Conservation (phyloP, 2,797 vertebrate species). For the Helicolenus hilgendorfi region DNA sequence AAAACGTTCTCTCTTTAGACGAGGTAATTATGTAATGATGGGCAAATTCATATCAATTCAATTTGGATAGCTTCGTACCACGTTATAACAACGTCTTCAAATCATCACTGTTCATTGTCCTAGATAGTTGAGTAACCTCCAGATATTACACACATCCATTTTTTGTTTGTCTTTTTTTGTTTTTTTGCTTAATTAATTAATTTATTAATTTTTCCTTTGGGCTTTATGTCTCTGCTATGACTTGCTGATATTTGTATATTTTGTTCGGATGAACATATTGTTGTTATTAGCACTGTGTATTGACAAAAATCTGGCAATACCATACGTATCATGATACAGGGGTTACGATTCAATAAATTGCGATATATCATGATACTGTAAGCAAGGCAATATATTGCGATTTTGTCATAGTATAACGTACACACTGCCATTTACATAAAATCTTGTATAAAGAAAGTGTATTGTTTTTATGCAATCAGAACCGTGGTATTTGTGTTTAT, state of each 20-base stretch:
- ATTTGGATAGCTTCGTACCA: background rate
- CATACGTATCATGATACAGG: no score
- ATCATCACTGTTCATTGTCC: background rate
- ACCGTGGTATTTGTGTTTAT: no score
- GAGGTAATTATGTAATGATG: background rate
- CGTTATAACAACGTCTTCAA: background rate
- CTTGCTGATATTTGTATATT: background rate
- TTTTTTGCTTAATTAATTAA: no score
- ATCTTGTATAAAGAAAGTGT: accelerated
- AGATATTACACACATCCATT: background rate
- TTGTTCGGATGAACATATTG: background rate
- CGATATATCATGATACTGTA: no score
- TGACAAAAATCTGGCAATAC: accelerated
- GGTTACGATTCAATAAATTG: no score
- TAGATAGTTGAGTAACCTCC: background rate
- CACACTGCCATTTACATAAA: no score
- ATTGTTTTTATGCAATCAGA: no score
- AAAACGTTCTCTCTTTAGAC: background rate
- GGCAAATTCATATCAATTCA: background rate
- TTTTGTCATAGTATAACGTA: no score
- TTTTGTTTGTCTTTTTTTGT: background rate
- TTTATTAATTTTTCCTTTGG: background rate
- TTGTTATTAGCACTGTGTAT: accelerated
- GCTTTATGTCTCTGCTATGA: background rate
- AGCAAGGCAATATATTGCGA: no score